A percentile compares a stretch with the other conserved stretches of the same genome.
These are phyloP conservation scores for Poliocrania exsul DNA, from an alignment of 2,797 vertebrate genomes.

Conservation along the genomic window DNA sequence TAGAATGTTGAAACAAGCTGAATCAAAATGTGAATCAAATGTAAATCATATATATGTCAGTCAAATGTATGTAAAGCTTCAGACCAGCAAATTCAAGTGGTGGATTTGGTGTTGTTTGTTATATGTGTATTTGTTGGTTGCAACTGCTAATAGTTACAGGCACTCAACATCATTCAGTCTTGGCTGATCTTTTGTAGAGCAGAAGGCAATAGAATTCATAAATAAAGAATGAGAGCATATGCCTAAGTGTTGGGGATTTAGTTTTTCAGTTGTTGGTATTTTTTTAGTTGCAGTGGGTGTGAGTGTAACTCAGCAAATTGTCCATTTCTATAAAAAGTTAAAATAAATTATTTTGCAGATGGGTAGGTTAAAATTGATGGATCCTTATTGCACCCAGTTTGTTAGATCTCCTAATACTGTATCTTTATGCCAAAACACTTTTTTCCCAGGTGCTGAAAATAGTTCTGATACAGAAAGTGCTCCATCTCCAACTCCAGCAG, in stretches of 20 bases:
- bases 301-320: background rate
- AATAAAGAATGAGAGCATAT: background rate
- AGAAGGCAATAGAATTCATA: background rate
- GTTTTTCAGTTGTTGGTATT: background rate
- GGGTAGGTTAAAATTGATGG: background rate
- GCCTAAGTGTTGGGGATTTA: background rate
- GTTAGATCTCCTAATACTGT: background rate
- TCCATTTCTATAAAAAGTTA: background rate
- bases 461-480: conserved; percentile 99
- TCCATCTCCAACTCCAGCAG: conserved; percentile 93
- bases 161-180: background rate
- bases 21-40: background rate
- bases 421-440: conserved; percentile 32
- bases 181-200: background rate
- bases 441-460: conserved; percentile 89
- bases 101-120: background rate
- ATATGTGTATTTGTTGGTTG: background rate
- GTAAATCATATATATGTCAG: no score
- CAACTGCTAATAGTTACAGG: background rate
- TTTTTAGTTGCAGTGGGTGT: background rate
- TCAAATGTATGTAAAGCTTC: background rate
- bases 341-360: background rate
- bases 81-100: background rate
- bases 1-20: background rate
- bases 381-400: background rate